Evolutionary conservation across 2,888 invertebrate species (phyloP), one percentile per base, ranked within the genome.

Genomic region (Troilus luridus): DNA sequence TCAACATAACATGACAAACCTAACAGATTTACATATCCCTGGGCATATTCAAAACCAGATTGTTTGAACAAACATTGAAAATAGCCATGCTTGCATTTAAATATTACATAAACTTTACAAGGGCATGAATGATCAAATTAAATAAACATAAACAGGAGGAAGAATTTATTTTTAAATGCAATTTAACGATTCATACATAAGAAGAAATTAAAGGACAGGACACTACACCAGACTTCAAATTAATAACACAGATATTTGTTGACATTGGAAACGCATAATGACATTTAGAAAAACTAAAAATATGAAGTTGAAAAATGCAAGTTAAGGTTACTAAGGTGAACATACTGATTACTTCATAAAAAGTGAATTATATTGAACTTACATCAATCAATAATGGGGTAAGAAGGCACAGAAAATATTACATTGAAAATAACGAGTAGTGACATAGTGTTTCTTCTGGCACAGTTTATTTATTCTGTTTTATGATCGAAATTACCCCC

Each of bases 401-500:
- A 77, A 77, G 41, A 77, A 77, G 72, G 27, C 72, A 77, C 72
- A 77, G 17, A 41, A 77, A 41, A 9, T 77, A 77, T 77, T 41
- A 77, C 27, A 77, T 77, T 41, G 11, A 41, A 41, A 77, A 17
- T 41, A 41, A 41, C 6, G 10, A 41, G 27, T n/a, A 77, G 41
- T 24, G 72, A 77, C 41, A 77, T 77, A 77, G 41, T 77, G 41
- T 77, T 77, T 77, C 19, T 41, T 21, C 72, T 77, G 41, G 19
- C 27, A 77, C 17, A 77, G 72, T 27, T 41, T 41, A 77, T 41
- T 12, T 14, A 27, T 17, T 17, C 72, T 41, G 17, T 77, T 77
- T 77, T 77, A 41, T 41, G 72, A 77, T 77, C 27, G 72, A 77
- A 41, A 77, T 77, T 17, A 77, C 72, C 72, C n/a, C 72, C 72